Base-by-base conservation (phyloP, 1,140 invertebrate genomes). In the Drepana arcuata region DNA sequence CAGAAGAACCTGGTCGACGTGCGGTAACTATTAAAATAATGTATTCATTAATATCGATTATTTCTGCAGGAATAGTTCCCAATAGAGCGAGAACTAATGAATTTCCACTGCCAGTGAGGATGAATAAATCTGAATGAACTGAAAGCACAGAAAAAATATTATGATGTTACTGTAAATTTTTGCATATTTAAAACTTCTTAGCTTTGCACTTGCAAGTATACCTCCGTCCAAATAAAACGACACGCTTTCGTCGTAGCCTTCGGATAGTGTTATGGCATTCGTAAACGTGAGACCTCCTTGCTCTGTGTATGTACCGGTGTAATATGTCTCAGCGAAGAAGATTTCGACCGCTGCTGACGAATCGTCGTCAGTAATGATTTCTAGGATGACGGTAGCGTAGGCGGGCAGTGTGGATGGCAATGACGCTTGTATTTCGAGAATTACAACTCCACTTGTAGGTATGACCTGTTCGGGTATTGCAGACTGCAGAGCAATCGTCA, bases 341-440 rank as follows among this genome's bases (percentile, higher is more conserved):
- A 46, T 14, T n/a, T 44, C 15, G 11, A 14, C 15, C 2, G 7
- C 16, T 27, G 26, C 7, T 4, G 10, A 13, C 5, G 9, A n/a
- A 7, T 21, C 32, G 9, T 33, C 13, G 0, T 40, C 29, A 4
- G 15, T 24, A 2, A 32, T 13, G 13, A 55, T 32, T n/a, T 48
- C 35, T 2, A 57, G 35, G 10, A 61, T 40, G 24, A 61, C 38
- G 2, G 46, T 46, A 2, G 61, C 30, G 14, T 38, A 36, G 12
- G 48, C 49, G 2, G 58, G 14, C n/a, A 50, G 11, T 0, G 49
- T 18, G 12, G 51, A 14, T 16, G 38, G 26, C 0, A 43, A 38
- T 9, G 49, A 48, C 7, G 52, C 58, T 47, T 41, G 43, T 27
- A 65, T 13, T 21, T 56, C 51, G 4, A 65, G 36, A 13, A 53